These are phyloP conservation scores for Cygnus olor DNA, from an alignment of 2,797 vertebrate genomes.

Conservation along the genomic window DNA sequence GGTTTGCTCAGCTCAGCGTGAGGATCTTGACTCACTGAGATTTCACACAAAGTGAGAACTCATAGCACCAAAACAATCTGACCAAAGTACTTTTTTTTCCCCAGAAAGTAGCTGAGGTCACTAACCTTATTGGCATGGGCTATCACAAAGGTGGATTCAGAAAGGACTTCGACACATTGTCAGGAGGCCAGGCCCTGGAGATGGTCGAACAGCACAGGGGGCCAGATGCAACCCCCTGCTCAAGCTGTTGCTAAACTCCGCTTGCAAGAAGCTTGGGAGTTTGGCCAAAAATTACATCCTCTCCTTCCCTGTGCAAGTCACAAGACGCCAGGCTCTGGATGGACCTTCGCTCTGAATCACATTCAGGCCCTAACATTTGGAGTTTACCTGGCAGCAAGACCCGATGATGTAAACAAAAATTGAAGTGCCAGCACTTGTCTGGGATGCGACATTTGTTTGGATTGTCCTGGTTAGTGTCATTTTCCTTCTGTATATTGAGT, in stretches of 20 bases:
- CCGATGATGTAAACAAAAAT: neutral
- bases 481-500: constrained; percentile 5
- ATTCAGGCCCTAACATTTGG: neutral
- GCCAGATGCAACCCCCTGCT: neutral
- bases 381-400: constrained; percentile 14
- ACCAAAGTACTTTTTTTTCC: neutral
- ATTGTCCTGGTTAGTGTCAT: neutral
- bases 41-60: neutral
- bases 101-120: neutral
- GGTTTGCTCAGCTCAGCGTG: neutral
- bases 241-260: neutral
- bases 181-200: neutral
- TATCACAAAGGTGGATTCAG: neutral
- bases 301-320: constrained; percentile 1
- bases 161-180: neutral
- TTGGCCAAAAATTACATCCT: constrained; percentile 1
- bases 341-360: constrained; percentile 22
- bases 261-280: neutral
- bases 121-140: neutral
- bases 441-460: constrained; percentile 4
- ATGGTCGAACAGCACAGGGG: neutral
- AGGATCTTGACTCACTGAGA: neutral
- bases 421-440: neutral
- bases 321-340: neutral
- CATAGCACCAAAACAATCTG: neutral